Percentiles rank a stretch among this genome's conserved stretches.
These are phyloP conservation scores for Parochlus steinenii DNA, from an alignment of 2,888 invertebrate genomes.

Conservation along the genomic window DNA sequence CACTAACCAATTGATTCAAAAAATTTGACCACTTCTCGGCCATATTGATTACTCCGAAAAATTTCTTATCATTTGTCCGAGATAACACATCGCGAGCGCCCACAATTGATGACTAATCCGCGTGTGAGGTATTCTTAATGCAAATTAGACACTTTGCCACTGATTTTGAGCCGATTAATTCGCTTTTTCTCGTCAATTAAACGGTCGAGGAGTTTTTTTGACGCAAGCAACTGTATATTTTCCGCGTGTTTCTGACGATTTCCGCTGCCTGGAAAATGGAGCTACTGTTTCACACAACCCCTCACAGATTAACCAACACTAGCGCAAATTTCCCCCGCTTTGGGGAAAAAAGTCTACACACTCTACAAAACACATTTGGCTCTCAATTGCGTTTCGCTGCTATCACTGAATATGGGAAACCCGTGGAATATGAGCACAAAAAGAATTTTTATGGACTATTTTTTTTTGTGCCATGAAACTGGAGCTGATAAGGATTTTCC, in stretches of 20 bases:
- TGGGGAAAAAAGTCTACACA: no score
- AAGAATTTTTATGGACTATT: no score
- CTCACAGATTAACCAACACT: no score
- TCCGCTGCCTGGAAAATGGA: constrained; percentile 9
- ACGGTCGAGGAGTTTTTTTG: constrained; percentile 4
- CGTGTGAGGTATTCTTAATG: constrained; percentile 5
- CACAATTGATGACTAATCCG: constrained; percentile 5
- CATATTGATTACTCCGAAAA: constrained; percentile 33
- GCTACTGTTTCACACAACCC: not conserved
- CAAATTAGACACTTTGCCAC: constrained; percentile 11
- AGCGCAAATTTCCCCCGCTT: no score
- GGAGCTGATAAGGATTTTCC: no score
- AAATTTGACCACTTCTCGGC: constrained; percentile 29
- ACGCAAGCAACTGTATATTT: no score
- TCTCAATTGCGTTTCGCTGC: no score
- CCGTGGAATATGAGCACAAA: no score
- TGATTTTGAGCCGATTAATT: constrained; percentile 7
- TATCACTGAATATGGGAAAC: no score
- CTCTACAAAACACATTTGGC: no score
- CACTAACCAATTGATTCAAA: constrained; percentile 33
- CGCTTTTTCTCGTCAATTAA: not conserved
- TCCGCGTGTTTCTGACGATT: constrained; percentile 9
- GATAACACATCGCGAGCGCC: constrained; percentile 2
- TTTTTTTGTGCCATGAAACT: no score
- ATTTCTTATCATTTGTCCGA: constrained; percentile 30